phyloP scores from a whole-genome alignment of 2,888 invertebrate genomes.

The Criorhina ranunculi region DNA sequence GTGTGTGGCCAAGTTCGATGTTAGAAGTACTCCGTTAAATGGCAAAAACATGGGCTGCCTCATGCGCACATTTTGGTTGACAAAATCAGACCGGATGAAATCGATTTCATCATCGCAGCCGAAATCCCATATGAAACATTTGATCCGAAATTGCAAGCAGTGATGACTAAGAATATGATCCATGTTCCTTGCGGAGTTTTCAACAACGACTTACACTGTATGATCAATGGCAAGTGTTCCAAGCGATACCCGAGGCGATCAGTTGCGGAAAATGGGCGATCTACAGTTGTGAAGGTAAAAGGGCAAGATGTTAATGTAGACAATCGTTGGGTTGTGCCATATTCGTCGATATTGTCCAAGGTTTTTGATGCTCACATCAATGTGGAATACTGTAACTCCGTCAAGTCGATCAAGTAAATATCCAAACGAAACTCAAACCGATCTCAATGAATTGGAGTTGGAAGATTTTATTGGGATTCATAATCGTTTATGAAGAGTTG shows the following conservation, averaged over 20 bases:
- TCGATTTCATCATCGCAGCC: background rate
- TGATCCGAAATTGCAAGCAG: background rate
- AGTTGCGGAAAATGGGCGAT: background rate
- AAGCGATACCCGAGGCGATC: constrained; percentile 51
- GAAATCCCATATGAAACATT: background rate
- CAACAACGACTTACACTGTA: constrained; percentile 79
- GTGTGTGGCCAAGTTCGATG: constrained; percentile 77
- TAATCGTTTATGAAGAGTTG: constrained; percentile 2
- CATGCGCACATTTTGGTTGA: too few relatives aligned
- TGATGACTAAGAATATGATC: too few relatives aligned
- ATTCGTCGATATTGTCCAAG: background rate
- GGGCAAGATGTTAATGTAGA: background rate
- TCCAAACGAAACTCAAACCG: constrained; percentile 7
- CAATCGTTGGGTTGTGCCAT: background rate
- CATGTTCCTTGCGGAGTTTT: constrained; percentile 81
- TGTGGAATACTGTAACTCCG: too few relatives aligned
- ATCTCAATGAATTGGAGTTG: constrained; percentile 5
- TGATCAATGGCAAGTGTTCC: constrained; percentile 81
- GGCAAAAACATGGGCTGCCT: background rate
- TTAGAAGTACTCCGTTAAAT: too few relatives aligned
- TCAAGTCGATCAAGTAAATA: too few relatives aligned
- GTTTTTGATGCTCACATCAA: too few relatives aligned
- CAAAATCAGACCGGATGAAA: background rate
- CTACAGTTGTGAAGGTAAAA: background rate
- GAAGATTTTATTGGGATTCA: background rate